A percentile compares a stretch with the other conserved stretches of the same genome.
Evolutionary conservation across 2,113 vertebrate genomes (phyloP).

Genomic region (Bungarus multicinctus): DNA sequence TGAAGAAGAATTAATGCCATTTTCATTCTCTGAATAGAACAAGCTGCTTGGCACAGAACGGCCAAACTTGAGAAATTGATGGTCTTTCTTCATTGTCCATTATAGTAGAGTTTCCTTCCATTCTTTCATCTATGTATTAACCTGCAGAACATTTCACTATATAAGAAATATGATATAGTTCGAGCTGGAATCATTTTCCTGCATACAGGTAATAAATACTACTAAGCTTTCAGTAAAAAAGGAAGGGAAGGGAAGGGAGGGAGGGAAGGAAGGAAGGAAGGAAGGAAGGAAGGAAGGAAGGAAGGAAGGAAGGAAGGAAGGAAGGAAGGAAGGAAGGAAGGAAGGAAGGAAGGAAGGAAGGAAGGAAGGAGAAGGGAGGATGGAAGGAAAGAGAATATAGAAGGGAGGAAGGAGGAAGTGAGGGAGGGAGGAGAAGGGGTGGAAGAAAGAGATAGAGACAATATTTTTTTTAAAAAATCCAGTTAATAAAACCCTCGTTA

Average conservation of each 20-base stretch:
- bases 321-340: too few species aligned
- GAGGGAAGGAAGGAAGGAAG: too few species aligned
- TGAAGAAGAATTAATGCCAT: neutral
- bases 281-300: too few species aligned
- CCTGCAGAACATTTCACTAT: neutral
- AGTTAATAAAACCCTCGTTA: neutral
- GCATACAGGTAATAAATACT: neutral
- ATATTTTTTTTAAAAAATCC: neutral
- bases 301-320: too few species aligned
- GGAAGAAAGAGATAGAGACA: neutral
- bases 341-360: neutral
- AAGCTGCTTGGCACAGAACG: neutral
- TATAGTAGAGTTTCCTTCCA: neutral
- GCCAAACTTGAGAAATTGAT: neutral
- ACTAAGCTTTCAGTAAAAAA: neutral
- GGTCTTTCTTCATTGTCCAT: neutral
- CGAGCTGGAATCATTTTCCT: neutral
- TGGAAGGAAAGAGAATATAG: neutral
- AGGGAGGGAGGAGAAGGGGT: neutral
- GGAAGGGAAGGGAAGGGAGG: neutral
- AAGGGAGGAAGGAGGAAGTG: neutral
- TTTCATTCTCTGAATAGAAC: neutral
- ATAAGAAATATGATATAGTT: neutral
- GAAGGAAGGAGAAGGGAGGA: neutral
- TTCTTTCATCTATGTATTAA: neutral